Base-by-base conservation (phyloP, 1,140 invertebrate genomes). In the Tetranychus urticae region DNA sequence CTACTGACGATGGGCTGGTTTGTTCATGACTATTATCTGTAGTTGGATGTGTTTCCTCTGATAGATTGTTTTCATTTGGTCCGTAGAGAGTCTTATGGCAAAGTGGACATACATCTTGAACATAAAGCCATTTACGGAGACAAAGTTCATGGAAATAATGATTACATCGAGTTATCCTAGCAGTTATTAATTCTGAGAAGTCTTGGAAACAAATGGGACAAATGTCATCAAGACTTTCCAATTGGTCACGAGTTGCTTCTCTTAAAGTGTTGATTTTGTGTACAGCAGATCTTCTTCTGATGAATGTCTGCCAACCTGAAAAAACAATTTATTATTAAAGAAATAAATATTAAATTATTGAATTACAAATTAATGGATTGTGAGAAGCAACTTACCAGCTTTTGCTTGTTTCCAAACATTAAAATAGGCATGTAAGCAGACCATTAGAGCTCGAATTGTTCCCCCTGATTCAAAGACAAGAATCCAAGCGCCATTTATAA, bases 181-280 rank as follows among this genome's bases (percentile, higher is more conserved):
- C 91, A n/a, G 79, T 82, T 36, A 79, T 79, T 81, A 93, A 86
- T 68, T 89, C 85, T 69, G 91, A 87, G 70, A 90, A 94, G 70
- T 91, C 97, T 68, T 91, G 87, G 70, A 89, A 94, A 71, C 92
- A 97, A 65, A 97, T 96, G 3, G 91, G 86, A 75, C 92, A 97
- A 0, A 96, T 88, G 71, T 97, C 92, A 70, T 92, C 82, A 58
- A 86, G 76, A 1, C 73, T 63, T 68, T 75, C 70, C 0, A 97
- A 70, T 69, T 96, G 85, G 46, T 83, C 81, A 0, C 71, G 70
- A 0, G 81, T 84, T 0, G 91, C 92, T 69, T 88, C 82, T 0
- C 84, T 81, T 34, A 97, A 71, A 0, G 82, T 84, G 67, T 89
- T 86, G 5, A 97, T 91, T 73, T 93, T 94, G 67, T 88, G 84